A percentile compares a stretch with the other conserved stretches of the same genome.
Evolutionary conservation across 2,888 invertebrate species (phyloP).

Genomic region (Cloeon dipterum): DNA sequence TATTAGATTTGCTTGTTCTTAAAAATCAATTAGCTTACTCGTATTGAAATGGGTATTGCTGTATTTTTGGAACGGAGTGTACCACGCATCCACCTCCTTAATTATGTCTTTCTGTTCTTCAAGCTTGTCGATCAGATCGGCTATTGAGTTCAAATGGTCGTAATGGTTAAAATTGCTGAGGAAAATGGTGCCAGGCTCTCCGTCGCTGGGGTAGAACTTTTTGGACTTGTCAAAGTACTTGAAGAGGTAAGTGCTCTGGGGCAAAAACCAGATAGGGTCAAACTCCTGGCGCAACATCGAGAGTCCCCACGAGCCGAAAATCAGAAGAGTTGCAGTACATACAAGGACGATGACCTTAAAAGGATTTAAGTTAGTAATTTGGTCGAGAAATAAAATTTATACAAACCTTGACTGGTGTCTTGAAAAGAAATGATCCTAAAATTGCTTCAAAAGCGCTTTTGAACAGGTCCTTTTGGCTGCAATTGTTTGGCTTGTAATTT

Average conservation of each 20-base stretch:
- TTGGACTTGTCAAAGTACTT: constrained; percentile 12
- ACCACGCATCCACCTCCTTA: constrained; percentile 10
- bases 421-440: constrained; percentile 14
- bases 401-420: constrained; percentile 15
- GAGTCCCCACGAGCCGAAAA: constrained; percentile 15
- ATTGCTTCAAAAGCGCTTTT: constrained; percentile 14
- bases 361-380: too few species aligned
- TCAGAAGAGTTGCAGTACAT: constrained; percentile 12
- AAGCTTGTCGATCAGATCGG: constrained; percentile 2
- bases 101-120: constrained; percentile 7
- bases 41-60: constrained; percentile 5
- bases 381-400: too few species aligned
- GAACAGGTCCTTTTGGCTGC: constrained; percentile 13
- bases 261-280: constrained; percentile 18
- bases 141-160: constrained; percentile 4
- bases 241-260: constrained; percentile 17
- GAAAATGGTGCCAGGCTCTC: constrained; percentile 12
- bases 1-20: too few species aligned
- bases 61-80: constrained; percentile 8
- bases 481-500: constrained; percentile 13
- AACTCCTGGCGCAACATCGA: constrained; percentile 17
- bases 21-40: constrained; percentile 7
- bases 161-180: constrained; percentile 10
- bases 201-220: constrained; percentile 16
- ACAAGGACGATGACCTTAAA: constrained; percentile 14